Percentiles rank a stretch among this genome's conserved stretches.
These are phyloP conservation scores for Chromoteleia sp. DNA, from an alignment of 2,888 invertebrate species.

Conservation along the genomic window DNA sequence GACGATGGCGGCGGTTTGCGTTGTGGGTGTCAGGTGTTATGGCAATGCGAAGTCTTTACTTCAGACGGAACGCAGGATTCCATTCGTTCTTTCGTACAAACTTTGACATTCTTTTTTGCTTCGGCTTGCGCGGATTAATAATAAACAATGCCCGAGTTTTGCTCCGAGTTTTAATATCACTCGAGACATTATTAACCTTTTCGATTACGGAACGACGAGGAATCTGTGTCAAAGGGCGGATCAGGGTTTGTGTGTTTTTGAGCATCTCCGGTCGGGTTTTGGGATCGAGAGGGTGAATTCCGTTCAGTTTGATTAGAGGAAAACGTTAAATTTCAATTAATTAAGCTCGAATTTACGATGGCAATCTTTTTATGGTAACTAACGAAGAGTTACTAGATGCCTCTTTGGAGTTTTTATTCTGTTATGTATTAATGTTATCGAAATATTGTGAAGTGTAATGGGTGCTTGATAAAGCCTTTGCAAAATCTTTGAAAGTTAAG, in stretches of 20 bases:
- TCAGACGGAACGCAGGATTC: conserved; percentile 58
- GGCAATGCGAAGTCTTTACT: conserved; percentile 65
- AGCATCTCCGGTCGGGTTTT: neutral
- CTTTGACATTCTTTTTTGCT: conserved; percentile 44
- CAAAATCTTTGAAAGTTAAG: too few species aligned
- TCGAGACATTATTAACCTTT: conserved; percentile 20
- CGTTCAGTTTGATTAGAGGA: too few species aligned
- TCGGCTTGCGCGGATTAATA: conserved; percentile 32
- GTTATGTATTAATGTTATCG: too few species aligned
- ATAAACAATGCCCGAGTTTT: conserved; percentile 40
- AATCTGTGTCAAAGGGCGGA: conserved; percentile 41
- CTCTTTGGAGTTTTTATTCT: too few species aligned
- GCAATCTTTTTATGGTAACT: too few species aligned
- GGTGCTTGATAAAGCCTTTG: too few species aligned
- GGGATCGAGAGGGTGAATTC: too few species aligned
- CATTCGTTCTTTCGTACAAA: conserved; percentile 46
- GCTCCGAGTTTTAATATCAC: conserved; percentile 35
- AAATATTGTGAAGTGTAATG: too few species aligned
- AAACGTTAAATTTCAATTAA: too few species aligned
- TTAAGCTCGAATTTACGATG: too few species aligned
- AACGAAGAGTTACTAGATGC: too few species aligned
- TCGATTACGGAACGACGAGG: conserved; percentile 13
- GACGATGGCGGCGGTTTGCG: conserved; percentile 67
- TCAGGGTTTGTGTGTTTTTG: conserved; percentile 24
- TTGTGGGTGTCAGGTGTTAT: conserved; percentile 72